Evolutionary conservation across 1,140 invertebrate genomes (phyloP).

Genomic region (Melipona quadrifasciata): DNA sequence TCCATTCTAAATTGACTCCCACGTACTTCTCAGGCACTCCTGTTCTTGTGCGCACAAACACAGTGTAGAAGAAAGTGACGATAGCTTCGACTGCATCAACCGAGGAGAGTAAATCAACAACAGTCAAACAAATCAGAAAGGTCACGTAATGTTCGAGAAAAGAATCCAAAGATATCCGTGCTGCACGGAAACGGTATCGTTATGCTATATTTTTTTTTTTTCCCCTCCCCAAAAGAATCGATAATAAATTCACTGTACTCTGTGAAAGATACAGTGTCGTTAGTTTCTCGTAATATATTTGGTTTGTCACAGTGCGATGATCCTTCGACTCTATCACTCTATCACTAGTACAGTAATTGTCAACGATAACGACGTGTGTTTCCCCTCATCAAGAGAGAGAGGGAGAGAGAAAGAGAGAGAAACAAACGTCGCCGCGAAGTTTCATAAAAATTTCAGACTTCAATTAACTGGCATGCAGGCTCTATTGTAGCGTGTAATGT

Average conservation of each 20-base stretch:
- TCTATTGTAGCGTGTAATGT: constrained; percentile 44
- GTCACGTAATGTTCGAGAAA: not conserved
- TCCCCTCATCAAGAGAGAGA: not conserved
- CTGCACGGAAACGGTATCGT: not conserved
- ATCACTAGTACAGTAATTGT: not conserved
- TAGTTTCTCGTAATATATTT: constrained; percentile 41
- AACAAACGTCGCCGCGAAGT: constrained; percentile 9
- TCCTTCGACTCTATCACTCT: constrained; percentile 24
- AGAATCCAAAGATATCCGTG: not conserved
- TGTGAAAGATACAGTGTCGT: constrained; percentile 56
- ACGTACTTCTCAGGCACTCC: not conserved
- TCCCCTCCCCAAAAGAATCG: too few species aligned
- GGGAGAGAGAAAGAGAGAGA: not conserved
- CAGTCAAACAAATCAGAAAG: not conserved
- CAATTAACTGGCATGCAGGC: constrained; percentile 57
- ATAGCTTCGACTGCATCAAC: not conserved
- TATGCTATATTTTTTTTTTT: too few species aligned
- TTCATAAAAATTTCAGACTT: constrained; percentile 40
- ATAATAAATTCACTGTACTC: not conserved
- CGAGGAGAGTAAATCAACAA: not conserved
- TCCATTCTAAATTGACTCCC: not conserved
- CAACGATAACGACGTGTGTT: not conserved
- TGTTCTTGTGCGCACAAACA: too few species aligned
- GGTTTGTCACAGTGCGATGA: constrained; percentile 41
- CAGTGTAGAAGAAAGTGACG: not conserved